Evolutionary conservation across 2,888 invertebrate species (phyloP), one percentile per base, ranked within the genome.

Genomic region (Ectemnius lituratus): DNA sequence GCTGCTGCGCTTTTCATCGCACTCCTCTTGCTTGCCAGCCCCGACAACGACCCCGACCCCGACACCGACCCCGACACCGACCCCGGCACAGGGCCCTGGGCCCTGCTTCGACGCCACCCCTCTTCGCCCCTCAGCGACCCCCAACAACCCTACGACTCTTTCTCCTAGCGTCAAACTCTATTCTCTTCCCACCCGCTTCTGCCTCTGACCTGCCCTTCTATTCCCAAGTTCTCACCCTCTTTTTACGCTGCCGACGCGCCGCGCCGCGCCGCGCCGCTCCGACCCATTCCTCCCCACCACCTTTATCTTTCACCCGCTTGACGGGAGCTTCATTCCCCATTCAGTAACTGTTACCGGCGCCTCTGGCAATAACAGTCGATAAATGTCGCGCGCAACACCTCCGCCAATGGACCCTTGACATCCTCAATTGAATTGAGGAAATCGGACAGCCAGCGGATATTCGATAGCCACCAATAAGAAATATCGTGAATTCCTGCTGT

Each of bases 1-100:
- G 37, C 78, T 70, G 76, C 79, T n/a, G 85, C 88, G n/a, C n/a
- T n/a, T 85, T 88, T 88, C 83, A 84, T 86, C 85, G 78, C 64
- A 73, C 75, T 76, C 74, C 73, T 49, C 66, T 74, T 62, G 37
- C 37, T 37, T 37, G 37, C 37, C 37, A 37, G 37, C 52, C 16
- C 46, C 37, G 37, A 37, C 5, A 37, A 6, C 71, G 62, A 64
- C 68, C 69, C 23, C 58, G 23, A 23, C 52, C 16, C 46, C 37
- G 37, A 64, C 68, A 67, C 23, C 58, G 23, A 23, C 52, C 16
- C 46, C 37, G 37, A 2, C 20, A 20, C 20, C 20, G 23, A 23
- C 52, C 16, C 46, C 37, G 37, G 20, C 20, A 20, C 20, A 1
- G 23, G 23, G 3, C 23, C 23, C 23, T 0, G 23, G 23, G 23